A percentile compares a stretch with the other conserved stretches of the same genome.
Conservation (phyloP, 2,113 vertebrate genomes). For the Peromyscus polionotus region DNA sequence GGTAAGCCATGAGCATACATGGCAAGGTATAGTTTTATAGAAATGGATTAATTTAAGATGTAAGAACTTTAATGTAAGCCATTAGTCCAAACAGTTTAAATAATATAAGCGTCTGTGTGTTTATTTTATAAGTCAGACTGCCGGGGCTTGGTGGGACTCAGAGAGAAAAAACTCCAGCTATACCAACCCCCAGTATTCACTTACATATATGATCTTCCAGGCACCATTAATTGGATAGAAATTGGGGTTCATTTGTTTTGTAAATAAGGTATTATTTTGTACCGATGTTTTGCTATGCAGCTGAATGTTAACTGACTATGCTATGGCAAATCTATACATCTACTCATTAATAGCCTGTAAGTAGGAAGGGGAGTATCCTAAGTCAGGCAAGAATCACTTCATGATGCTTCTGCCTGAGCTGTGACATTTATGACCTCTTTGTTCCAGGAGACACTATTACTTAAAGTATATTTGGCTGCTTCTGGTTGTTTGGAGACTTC, state of each 20-base stretch:
- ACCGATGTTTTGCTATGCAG: neutral
- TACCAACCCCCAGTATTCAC: neutral
- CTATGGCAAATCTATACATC: neutral
- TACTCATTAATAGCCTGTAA: neutral
- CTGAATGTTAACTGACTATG: neutral
- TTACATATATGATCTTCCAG: neutral
- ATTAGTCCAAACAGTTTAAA: no score
- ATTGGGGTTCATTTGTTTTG: neutral
- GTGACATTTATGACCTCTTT: neutral
- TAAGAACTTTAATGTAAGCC: no score
- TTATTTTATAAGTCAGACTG: no score
- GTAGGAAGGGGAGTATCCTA: neutral
- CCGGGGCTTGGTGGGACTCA: accelerated
- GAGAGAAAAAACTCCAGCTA: no score
- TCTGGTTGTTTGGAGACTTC: neutral
- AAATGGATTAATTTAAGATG: no score
- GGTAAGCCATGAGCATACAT: no score
- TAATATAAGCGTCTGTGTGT: no score
- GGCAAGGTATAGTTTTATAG: no score
- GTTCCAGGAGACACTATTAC: neutral
- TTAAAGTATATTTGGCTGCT: neutral
- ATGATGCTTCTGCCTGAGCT: neutral
- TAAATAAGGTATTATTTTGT: neutral
- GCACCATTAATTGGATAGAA: neutral
- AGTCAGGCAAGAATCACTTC: neutral